These are phyloP conservation scores for Telmatochromis sp. DNA, from an alignment of 2,113 vertebrate genomes.

Conservation along the genomic window DNA sequence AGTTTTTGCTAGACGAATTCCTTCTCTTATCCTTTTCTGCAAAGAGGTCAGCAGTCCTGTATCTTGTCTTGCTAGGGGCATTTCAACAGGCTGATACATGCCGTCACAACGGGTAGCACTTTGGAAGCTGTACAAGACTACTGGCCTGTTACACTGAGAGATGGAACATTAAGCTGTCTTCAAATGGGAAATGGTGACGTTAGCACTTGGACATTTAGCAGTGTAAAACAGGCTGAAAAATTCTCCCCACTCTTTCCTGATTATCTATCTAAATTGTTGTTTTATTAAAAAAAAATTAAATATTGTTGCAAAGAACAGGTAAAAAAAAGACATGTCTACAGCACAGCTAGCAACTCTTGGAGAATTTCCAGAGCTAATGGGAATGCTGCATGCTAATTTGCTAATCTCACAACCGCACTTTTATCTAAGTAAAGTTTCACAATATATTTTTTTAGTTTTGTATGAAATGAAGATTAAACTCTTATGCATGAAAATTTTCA, in stretches of 20 bases:
- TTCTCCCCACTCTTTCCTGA: background rate
- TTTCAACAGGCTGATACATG: background rate
- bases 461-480: background rate
- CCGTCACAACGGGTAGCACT: background rate
- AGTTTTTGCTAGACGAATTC: background rate
- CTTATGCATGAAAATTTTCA: accelerated
- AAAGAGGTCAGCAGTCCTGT: background rate
- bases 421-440: background rate
- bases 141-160: background rate
- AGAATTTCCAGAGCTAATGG: background rate
- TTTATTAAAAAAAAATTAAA: background rate
- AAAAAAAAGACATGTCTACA: background rate
- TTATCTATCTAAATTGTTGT: background rate
- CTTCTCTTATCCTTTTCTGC: background rate
- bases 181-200: background rate
- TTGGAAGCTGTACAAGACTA: background rate
- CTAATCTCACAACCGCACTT: background rate
- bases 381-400: background rate
- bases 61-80: background rate
- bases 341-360: background rate
- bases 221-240: background rate
- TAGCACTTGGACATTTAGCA: background rate
- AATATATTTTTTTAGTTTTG: background rate
- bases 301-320: background rate
- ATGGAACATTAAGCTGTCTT: background rate